A percentile compares a stretch with the other conserved stretches of the same genome.
Evolutionary conservation across 2,113 vertebrate species (phyloP).

Genomic region (Brienomyrus longianalis): DNA sequence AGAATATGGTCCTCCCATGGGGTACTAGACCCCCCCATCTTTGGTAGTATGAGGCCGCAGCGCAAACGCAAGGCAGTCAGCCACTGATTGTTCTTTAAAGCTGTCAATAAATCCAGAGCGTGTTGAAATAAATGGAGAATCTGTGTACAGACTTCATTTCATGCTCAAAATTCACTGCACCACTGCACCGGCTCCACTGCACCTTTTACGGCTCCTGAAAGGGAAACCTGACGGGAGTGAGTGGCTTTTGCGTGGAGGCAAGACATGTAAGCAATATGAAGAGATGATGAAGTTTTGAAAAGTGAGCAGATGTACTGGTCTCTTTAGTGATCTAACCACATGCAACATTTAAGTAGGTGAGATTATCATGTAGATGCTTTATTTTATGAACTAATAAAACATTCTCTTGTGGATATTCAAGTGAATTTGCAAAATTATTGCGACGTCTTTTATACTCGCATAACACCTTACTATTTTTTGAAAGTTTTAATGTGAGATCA

Average conservation of each 20-base stretch:
- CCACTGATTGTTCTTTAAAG: background rate
- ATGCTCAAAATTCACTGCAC: background rate
- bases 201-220: background rate
- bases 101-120: background rate
- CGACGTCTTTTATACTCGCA: background rate
- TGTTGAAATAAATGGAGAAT: background rate
- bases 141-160: background rate
- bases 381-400: background rate
- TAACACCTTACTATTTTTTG: background rate
- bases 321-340: background rate
- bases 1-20: background rate
- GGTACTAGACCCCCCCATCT: background rate
- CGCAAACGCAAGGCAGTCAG: background rate
- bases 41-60: background rate
- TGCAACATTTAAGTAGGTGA: background rate
- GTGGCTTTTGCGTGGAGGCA: background rate
- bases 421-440: background rate
- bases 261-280: background rate
- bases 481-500: background rate
- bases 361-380: background rate
- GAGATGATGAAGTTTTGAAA: background rate
- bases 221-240: background rate
- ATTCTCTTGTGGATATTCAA: background rate
- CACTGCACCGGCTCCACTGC: background rate
- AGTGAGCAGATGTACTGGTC: background rate